Evolutionary conservation across 2,113 vertebrate genomes (phyloP).

Genomic region (Mungos mungo): DNA sequence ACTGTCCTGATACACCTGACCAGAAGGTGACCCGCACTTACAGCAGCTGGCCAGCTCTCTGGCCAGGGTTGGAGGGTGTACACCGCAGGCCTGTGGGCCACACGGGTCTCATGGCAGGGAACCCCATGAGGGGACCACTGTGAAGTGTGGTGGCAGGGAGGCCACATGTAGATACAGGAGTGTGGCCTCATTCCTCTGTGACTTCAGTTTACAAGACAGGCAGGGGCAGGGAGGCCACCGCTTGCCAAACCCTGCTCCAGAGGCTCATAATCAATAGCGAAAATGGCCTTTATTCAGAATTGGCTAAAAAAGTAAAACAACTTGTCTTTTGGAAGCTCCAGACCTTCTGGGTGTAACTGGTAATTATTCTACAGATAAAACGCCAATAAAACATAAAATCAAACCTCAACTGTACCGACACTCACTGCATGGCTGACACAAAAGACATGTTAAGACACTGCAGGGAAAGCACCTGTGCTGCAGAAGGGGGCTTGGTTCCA

Average conservation of each 20-base stretch:
- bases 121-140: not conserved
- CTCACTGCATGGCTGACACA: not conserved
- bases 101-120: not conserved
- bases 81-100: not conserved
- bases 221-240: rapidly evolving
- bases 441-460: constrained; percentile 54
- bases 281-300: not conserved
- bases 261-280: not conserved
- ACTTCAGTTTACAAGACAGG: not conserved
- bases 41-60: not conserved
- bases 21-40: not conserved
- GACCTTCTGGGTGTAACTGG: not conserved
- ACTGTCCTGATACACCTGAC: not conserved
- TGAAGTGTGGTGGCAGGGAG: not conserved
- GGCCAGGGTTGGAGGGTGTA: not conserved
- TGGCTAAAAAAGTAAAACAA: not conserved
- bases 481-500: not conserved
- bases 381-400: not conserved
- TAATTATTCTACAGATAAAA: not conserved
- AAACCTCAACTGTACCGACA: not conserved
- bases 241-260: not conserved
- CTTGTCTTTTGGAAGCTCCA: not conserved
- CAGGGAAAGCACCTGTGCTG: constrained; percentile 13
- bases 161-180: not conserved
- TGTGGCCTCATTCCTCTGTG: rapidly evolving